Evolutionary conservation across 1,140 invertebrate genomes (phyloP), one percentile per base, ranked within the genome.

Genomic region (Colletes latitarsis): DNA sequence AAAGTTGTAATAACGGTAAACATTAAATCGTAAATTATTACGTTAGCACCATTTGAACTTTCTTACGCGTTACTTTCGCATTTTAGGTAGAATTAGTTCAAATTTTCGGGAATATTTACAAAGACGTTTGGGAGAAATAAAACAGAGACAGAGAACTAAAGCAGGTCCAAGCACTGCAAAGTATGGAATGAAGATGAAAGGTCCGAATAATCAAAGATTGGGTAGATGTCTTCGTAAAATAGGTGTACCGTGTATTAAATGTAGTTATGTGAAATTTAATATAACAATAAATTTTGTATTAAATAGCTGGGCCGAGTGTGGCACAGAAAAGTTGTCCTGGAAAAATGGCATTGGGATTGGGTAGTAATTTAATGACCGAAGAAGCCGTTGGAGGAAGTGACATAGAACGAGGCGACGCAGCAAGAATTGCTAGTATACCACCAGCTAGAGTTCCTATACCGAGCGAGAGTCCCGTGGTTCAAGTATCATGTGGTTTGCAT

Each of bases 401-500:
- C 67, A 92, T 94, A 0, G 96, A 96, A 77, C 92, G 95, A 83
- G 94, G 94, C 3, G 94, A 96, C 75, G 94, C 95, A 9, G 93
- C 95, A 21, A 94, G 96, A 88, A 94, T 97, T 76, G 95, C 95
- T n/a, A 96, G 95, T 83, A 93, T 98, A 73, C 95, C 97, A 64
- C 98, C 98, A 19, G 96, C 96, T 6, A 95, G 95, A 85, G 94
- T 98, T 17, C 93, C 94, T 68, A 91, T 98, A 64, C 96, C 91
- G 76, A 95, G 91, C 85, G 95, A 94, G 77, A 96, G 94, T 92
- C 95, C 96, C 6, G 96, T 98, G 57, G 94, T 96, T 43, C 97
- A 98, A 92, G 95, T 99, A 30, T 95, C 97, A 3, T 98, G 97
- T 93, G 98, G 98, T 10, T 94, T 98, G 63, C 98, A 99, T 92